phyloP scores from a whole-genome alignment of 1,140 invertebrate genomes.

The Pentalonia nigronervosa region DNA sequence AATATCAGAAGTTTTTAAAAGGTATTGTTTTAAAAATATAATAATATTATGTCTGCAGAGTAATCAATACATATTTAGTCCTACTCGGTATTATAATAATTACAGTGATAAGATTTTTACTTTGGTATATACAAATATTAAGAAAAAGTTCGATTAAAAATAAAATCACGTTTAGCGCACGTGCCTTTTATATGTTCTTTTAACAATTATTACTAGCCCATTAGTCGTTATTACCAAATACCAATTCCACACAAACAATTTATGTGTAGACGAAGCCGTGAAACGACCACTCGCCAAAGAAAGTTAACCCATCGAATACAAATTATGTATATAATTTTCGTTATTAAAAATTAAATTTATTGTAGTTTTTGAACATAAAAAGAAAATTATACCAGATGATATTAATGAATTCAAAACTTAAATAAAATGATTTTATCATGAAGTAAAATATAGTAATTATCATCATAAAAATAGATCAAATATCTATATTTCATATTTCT shows the following conservation, averaged over 20 bases:
- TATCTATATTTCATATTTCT: too few relatives aligned
- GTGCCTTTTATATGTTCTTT: background rate
- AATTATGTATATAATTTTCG: background rate
- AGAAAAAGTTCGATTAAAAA: slow-evolving; percentile 12
- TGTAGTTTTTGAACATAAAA: background rate
- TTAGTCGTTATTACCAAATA: background rate
- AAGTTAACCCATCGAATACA: slow-evolving; percentile 1
- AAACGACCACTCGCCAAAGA: background rate
- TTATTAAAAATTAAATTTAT: background rate
- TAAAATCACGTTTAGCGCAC: background rate
- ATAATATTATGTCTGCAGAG: background rate
- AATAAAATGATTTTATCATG: too few relatives aligned
- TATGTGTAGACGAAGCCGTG: background rate
- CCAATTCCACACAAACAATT: background rate
- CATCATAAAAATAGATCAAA: too few relatives aligned
- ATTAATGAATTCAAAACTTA: too few relatives aligned
- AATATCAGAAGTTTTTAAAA: background rate
- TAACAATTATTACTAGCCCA: background rate
- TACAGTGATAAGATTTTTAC: background rate
- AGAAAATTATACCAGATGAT: background rate
- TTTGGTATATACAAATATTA: background rate
- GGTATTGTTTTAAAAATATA: background rate
- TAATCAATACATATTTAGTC: background rate
- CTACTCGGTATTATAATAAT: background rate
- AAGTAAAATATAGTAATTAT: too few relatives aligned